A percentile compares a stretch with the other conserved stretches of the same genome.
These are phyloP conservation scores for Villa cingulata DNA, from an alignment of 2,888 invertebrate species.

Conservation along the genomic window DNA sequence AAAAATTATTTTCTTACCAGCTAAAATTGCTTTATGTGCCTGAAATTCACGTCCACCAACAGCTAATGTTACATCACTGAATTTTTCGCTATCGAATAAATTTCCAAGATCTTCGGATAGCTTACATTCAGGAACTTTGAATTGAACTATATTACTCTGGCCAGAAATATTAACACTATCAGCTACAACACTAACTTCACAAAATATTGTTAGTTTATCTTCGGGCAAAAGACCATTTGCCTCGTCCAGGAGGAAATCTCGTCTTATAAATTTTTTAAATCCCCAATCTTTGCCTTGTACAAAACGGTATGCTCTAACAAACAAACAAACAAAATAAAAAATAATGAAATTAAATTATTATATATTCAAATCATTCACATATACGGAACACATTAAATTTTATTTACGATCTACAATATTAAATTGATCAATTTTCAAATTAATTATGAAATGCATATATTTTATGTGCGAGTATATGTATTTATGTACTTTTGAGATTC, in stretches of 20 bases:
- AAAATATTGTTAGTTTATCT: conserved; percentile 98
- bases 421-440: too few species aligned
- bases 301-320: conserved; percentile 83
- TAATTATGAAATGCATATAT: too few species aligned
- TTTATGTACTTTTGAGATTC: too few species aligned
- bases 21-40: conserved; percentile 95
- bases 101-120: conserved; percentile 88
- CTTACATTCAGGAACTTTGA: conserved; percentile 90
- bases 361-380: too few species aligned
- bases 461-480: too few species aligned
- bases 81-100: conserved; percentile 92
- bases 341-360: too few species aligned
- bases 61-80: conserved; percentile 92
- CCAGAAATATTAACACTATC: conserved; percentile 99
- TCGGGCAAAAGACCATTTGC: conserved; percentile 96
- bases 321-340: conserved; percentile 4
- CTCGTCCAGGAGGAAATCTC: conserved; percentile 97
- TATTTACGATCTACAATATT: too few species aligned
- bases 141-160: conserved; percentile 94
- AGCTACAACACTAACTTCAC: conserved; percentile 96
- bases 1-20: conserved; percentile 43
- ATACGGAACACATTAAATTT: too few species aligned
- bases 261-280: conserved; percentile 98
- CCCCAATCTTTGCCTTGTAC: conserved; percentile 99
- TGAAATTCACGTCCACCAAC: conserved; percentile 83